Evolutionary conservation across 1,140 invertebrate species (phyloP).

Genomic region (Drosophila paulistorum): DNA sequence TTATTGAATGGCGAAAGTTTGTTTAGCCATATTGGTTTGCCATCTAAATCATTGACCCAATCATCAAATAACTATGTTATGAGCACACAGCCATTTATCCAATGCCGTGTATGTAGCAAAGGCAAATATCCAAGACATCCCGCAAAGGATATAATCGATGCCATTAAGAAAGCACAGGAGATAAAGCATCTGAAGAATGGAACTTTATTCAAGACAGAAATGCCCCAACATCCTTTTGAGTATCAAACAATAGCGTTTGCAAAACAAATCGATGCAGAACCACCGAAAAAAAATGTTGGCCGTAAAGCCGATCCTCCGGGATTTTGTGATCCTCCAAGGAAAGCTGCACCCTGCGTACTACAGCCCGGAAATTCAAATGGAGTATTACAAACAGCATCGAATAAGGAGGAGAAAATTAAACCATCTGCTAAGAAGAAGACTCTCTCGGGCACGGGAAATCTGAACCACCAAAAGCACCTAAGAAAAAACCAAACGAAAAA

Average conservation of each 20-base stretch:
- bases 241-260: not conserved
- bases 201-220: not conserved
- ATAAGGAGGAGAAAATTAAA: not conserved
- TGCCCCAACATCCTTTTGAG: not conserved
- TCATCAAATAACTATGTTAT: not conserved
- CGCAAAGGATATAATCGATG: not conserved
- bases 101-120: not conserved
- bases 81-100: not conserved
- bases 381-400: not conserved
- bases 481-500: too few relatives aligned
- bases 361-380: not conserved
- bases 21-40: not conserved
- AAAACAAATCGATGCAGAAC: not conserved
- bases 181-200: not conserved
- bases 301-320: not conserved
- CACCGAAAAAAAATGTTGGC: not conserved
- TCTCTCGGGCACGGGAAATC: not conserved
- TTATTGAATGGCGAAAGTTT: constrained; percentile 12
- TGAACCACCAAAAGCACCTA: not conserved
- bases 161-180: not conserved
- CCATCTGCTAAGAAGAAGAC: not conserved
- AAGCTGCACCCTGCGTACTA: not conserved
- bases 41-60: not conserved
- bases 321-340: constrained; percentile 5
- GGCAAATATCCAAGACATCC: not conserved